A percentile compares a stretch with the other conserved stretches of the same genome.
phyloP scores from a whole-genome alignment of 2,113 vertebrate genomes.

The Bujurquina vittata region DNA sequence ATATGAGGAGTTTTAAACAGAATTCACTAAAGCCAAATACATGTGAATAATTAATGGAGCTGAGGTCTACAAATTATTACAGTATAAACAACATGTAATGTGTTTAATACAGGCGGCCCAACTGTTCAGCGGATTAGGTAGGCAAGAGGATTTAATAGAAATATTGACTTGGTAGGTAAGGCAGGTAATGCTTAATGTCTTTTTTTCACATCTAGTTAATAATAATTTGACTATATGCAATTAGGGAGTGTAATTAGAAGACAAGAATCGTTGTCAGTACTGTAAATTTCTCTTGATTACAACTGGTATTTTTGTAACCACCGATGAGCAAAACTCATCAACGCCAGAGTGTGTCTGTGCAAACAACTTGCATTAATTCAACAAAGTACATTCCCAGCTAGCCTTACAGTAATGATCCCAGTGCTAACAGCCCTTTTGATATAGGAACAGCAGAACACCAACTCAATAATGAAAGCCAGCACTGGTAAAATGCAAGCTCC shows the following conservation, averaged over 20 bases:
- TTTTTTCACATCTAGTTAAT: neutral
- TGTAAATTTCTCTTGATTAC: neutral
- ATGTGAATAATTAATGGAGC: neutral
- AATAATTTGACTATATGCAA: slow-evolving; percentile 22
- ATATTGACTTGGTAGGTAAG: neutral
- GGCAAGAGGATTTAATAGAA: neutral
- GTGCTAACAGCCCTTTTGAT: slow-evolving; percentile 20
- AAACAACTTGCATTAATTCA: slow-evolving; percentile 40
- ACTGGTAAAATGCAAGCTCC: slow-evolving; percentile 32
- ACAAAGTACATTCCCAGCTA: neutral
- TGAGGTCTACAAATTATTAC: neutral
- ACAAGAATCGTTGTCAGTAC: slow-evolving; percentile 4
- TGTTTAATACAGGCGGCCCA: neutral
- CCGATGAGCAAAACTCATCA: slow-evolving; percentile 21
- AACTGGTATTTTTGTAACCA: neutral
- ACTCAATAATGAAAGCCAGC: slow-evolving; percentile 30
- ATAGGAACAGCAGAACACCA: neutral
- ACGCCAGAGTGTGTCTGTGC: slow-evolving; percentile 1
- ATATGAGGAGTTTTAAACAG: neutral
- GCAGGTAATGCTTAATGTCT: neutral
- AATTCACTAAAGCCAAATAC: neutral
- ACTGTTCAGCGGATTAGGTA: neutral
- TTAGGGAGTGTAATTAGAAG: slow-evolving; percentile 32
- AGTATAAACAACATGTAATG: no score
- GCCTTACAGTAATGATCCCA: slow-evolving; percentile 1